Percentiles rank a stretch among this genome's conserved stretches.
These are phyloP conservation scores for Calidris pygmaea DNA, from an alignment of 2,113 vertebrate species.

Conservation along the genomic window DNA sequence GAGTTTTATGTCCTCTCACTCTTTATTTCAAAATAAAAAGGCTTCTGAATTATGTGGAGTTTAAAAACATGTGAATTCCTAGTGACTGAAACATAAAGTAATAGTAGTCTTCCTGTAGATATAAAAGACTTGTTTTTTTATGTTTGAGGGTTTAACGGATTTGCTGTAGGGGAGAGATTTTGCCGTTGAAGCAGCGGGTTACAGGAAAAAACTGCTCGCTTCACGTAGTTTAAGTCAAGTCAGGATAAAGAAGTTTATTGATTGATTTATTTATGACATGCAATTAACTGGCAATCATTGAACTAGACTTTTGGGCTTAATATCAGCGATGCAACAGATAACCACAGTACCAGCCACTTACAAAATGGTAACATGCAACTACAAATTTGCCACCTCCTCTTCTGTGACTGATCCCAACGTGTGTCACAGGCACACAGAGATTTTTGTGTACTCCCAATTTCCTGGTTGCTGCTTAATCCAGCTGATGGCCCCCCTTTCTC, in stretches of 20 bases:
- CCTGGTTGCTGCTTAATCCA: background rate
- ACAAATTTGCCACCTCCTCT: background rate
- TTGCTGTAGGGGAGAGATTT: background rate
- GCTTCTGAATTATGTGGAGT: background rate
- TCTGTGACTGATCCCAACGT: background rate
- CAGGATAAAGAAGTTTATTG: background rate
- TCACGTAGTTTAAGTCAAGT: background rate
- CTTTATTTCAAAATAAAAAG: slow-evolving; percentile 20
- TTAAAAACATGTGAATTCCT: background rate
- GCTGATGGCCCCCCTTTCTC: background rate
- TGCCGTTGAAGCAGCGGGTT: background rate
- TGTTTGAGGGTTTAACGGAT: background rate
- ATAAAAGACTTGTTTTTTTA: background rate
- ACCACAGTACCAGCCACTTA: background rate
- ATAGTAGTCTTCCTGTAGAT: background rate
- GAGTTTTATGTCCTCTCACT: background rate
- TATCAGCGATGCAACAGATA: background rate
- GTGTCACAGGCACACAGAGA: background rate
- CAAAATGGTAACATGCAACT: background rate
- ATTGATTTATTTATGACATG: background rate
- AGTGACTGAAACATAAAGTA: background rate
- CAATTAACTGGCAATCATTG: background rate
- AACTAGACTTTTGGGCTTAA: background rate
- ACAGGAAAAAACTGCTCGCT: background rate
- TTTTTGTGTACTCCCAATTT: background rate